These are phyloP conservation scores for Ctenopoma multispine DNA, from an alignment of 2,797 vertebrate genomes.

Conservation along the genomic window DNA sequence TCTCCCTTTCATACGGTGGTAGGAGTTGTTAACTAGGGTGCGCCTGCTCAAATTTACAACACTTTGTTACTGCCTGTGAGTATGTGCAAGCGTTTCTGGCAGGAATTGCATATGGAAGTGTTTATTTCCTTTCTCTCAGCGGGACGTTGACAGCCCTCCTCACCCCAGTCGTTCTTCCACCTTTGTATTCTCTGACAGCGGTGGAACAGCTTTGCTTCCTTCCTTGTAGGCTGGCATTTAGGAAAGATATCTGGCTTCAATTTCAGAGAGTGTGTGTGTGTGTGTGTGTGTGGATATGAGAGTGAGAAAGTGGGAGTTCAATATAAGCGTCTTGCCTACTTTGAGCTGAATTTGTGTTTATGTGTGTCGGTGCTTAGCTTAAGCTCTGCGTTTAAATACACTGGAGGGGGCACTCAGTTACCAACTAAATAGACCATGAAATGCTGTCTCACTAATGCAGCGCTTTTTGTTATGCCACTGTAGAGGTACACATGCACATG, in stretches of 20 bases:
- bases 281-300: neutral
- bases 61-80: slow-evolving; percentile 19
- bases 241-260: slow-evolving; percentile 62
- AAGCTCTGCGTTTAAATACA: slow-evolving; percentile 51
- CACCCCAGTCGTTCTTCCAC: slow-evolving; percentile 50
- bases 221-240: slow-evolving; percentile 32
- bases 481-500: slow-evolving; percentile 43
- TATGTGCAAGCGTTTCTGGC: slow-evolving; percentile 41
- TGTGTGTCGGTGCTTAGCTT: slow-evolving; percentile 37
- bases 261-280: slow-evolving; percentile 41
- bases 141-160: slow-evolving; percentile 66
- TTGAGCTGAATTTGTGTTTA: slow-evolving; percentile 36
- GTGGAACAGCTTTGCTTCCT: slow-evolving; percentile 65
- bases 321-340: slow-evolving; percentile 44
- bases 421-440: slow-evolving; percentile 58
- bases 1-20: slow-evolving; percentile 26
- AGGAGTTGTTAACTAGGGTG: slow-evolving; percentile 45
- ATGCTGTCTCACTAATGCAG: slow-evolving; percentile 51
- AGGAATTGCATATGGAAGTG: slow-evolving; percentile 74
- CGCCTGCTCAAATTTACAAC: slow-evolving; percentile 58
- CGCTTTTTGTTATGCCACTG: slow-evolving; percentile 43
- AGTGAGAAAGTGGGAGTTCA: neutral
- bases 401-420: slow-evolving; percentile 47
- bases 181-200: slow-evolving; percentile 70
- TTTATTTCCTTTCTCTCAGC: slow-evolving; percentile 79